Evolutionary conservation across 1,140 invertebrate species (phyloP), one percentile per base, ranked within the genome.

Genomic region (Ceratosolen solmsi): DNA sequence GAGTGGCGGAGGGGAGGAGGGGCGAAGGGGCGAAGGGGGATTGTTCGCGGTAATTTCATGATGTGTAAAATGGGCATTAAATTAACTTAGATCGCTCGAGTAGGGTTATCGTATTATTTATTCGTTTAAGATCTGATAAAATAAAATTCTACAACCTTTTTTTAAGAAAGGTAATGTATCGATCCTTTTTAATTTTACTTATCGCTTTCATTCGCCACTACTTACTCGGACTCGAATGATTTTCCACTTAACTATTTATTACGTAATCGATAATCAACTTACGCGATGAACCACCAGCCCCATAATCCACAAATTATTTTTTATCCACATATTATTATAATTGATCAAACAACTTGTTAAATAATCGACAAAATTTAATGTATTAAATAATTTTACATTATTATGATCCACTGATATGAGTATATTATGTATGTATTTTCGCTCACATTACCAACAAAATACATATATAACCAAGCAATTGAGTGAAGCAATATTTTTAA

Each of bases 141-240:
- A 17, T 22, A 8, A 68, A 22, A n/a, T 38, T 38, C 33, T 8
- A 68, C 22, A 15, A 8, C 33, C 27, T 0, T n/a, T n/a, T 8
- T 33, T 38, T 68, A 68, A 68, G 33, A 38, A 68, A 68, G 25
- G 11, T 38, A 68, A 38, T 41, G 41, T 38, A 68, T 68, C 33
- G 60, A 65, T 65, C 60, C 60, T 65, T 65, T 65, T n/a, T n/a
- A 41, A 68, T 68, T 41, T n/a, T 4, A 41, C 33, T 41, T 68
- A 68, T 68, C 65, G 33, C 8, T 5, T 2, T 63, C 27, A 30
- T n/a, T n/a, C n/a, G n/a, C n/a, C 22, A 27, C 22, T 33, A 63
- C 36, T 38, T 68, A 7, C 65, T 38, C 65, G 4, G 36, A 68
- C 65, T 41, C 22, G 41, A 38, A n/a, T 41, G 20, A 1, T 68